Evolutionary conservation across 2,888 invertebrate species (phyloP), one percentile per base, ranked within the genome.

Genomic region (Clostera curtula): DNA sequence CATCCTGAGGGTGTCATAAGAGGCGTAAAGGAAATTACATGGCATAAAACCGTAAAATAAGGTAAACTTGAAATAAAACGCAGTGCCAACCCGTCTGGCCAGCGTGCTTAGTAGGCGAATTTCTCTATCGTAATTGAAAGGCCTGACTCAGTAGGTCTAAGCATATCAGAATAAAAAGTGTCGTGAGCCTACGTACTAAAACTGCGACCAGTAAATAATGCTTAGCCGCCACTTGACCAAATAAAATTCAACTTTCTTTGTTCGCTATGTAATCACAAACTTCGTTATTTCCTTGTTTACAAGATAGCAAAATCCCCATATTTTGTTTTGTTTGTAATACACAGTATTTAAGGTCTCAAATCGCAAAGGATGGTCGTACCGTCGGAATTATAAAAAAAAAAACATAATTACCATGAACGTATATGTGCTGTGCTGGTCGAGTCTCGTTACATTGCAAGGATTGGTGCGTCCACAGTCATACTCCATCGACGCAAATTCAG

Each of bases 341-440:
- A 10, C 19, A 19, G 19, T 12, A 10, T 9, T 21, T 22, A n/a
- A n/a, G n/a, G n/a, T 13, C 9, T 22, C 22, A 20, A 20, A 20
- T 11, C 12, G 6, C 1, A 12, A 12, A 12, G 5, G 22, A 18
- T 18, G 18, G 6, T n/a, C 8, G 8, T 3, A 18, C 3, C 8
- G 18, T 3, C 4, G 6, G 4, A 15, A 12, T 4, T 1, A 6
- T 20, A 20, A 5, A 9, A 20, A 11, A 28, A 12, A 8, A 12
- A 9, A 24, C 13, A 3, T 20, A 39, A 44, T 49, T 73, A 93
- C 95, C 87, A 93, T 94, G 74, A 96, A 94, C 0, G 90, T 86
- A 64, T 95, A 96, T 12, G 89, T 89, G 60, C 93, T 93, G 66
- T 96, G 93, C 53, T 96, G 95, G 27, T 95, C 93, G 26, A 96